Evolutionary conservation across 30 jellyfish, hydroid and myxozoan genomes (phyloP).

Genomic region (Clytia hemisphaerica): DNA sequence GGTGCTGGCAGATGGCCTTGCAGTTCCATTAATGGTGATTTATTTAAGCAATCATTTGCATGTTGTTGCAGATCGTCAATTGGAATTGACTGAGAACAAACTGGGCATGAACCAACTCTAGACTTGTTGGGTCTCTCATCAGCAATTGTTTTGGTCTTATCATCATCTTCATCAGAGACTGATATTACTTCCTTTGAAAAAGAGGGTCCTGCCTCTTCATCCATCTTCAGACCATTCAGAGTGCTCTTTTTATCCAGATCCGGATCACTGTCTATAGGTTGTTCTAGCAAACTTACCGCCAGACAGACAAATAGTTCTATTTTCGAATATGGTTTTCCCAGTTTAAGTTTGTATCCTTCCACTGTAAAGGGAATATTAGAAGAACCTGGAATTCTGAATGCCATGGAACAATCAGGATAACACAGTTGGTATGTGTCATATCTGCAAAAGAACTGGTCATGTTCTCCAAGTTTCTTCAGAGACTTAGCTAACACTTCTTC

Average conservation of each 20-base stretch:
- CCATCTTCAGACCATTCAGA: no score
- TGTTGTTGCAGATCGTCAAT: background rate
- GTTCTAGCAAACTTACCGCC: background rate
- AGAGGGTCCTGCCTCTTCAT: no score
- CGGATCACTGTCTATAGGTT: no score
- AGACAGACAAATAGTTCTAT: background rate
- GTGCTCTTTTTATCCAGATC: no score
- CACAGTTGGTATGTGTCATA: background rate
- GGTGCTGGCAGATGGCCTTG: no score
- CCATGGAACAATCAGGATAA: background rate
- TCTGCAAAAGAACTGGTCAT: background rate
- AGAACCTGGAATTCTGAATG: background rate
- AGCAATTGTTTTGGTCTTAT: no score
- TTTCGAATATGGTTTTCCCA: background rate
- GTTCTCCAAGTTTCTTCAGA: background rate
- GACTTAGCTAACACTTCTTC: background rate
- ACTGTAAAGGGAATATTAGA: constrained; percentile 1
- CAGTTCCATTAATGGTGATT: no score
- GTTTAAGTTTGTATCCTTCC: background rate
- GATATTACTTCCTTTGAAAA: no score
- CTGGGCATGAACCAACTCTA: no score
- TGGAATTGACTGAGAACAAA: background rate
- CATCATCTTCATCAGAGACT: no score
- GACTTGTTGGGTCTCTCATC: no score
- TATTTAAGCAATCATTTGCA: constrained; percentile 1